Evolutionary conservation across 2,888 invertebrate species (phyloP).

Genomic region (Venusia cambrica): DNA sequence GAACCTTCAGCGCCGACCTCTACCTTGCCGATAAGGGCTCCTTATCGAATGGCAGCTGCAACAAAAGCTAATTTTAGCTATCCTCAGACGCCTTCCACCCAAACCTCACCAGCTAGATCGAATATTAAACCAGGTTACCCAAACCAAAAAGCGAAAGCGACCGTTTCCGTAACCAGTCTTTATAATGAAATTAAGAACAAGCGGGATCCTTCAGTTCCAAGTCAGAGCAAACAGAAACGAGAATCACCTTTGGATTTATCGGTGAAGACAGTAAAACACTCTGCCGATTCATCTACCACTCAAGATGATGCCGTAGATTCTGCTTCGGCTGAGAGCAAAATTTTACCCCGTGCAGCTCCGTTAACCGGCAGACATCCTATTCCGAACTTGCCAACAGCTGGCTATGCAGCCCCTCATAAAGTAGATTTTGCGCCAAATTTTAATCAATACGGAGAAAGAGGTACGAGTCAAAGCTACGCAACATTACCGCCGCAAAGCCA

Average conservation of each 20-base stretch:
- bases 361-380: constrained; percentile 48
- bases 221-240: constrained; percentile 78
- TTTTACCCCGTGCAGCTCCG: constrained; percentile 41
- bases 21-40: constrained; percentile 47
- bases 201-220: constrained; percentile 87
- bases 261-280: constrained; percentile 93
- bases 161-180: constrained; percentile 71
- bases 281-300: constrained; percentile 93
- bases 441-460: constrained; percentile 70
- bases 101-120: constrained; percentile 61
- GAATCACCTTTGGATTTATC: constrained; percentile 94
- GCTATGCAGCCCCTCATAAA: constrained; percentile 81
- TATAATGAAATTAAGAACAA: constrained; percentile 80
- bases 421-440: constrained; percentile 91
- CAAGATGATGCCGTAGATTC: constrained; percentile 83
- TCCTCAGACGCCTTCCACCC: constrained; percentile 51
- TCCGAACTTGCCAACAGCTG: constrained; percentile 41
- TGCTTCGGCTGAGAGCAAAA: constrained; percentile 57
- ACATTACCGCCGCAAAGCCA: constrained; percentile 45
- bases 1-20: constrained; percentile 56
- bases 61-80: constrained; percentile 64
- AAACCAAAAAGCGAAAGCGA: constrained; percentile 69
- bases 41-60: constrained; percentile 51
- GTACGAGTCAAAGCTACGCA: constrained; percentile 43
- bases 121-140: constrained; percentile 61